phyloP scores from a whole-genome alignment of 2,113 vertebrate species.

The Stegastes partitus region DNA sequence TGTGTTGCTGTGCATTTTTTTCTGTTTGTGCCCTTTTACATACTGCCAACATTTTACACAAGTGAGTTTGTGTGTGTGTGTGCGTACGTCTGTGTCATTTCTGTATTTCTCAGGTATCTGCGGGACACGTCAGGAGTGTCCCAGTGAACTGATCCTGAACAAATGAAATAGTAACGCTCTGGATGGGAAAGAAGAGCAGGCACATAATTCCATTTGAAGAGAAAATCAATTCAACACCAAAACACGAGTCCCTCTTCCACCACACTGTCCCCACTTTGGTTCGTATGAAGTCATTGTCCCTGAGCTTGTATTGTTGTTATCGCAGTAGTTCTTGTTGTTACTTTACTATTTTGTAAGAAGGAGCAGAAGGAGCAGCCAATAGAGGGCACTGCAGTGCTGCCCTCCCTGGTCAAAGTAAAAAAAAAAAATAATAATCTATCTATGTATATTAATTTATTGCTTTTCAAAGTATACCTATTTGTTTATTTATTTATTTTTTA shows the following conservation, averaged over 20 bases:
- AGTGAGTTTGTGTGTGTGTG: neutral
- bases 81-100: neutral
- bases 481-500: no score
- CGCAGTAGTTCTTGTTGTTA: constrained; percentile 9
- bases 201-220: constrained; percentile 69
- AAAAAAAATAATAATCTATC: no score
- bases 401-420: neutral
- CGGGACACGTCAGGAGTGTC: constrained; percentile 41
- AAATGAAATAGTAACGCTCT: constrained; percentile 73
- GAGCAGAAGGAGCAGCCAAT: neutral
- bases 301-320: constrained; percentile 14
- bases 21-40: neutral
- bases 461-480: no score
- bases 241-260: constrained; percentile 49
- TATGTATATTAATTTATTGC: no score
- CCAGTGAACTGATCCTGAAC: constrained; percentile 66
- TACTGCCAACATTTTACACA: neutral
- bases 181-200: constrained; percentile 60
- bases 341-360: constrained; percentile 11
- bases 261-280: constrained; percentile 20
- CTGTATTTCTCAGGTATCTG: constrained; percentile 35
- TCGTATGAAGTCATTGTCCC: constrained; percentile 42
- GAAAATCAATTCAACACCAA: constrained; percentile 74
- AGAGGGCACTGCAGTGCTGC: neutral
- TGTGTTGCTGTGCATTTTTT: neutral